Evolutionary conservation across 1,140 invertebrate species (phyloP), one percentile per base, ranked within the genome.

Genomic region (Euwallacea similis): DNA sequence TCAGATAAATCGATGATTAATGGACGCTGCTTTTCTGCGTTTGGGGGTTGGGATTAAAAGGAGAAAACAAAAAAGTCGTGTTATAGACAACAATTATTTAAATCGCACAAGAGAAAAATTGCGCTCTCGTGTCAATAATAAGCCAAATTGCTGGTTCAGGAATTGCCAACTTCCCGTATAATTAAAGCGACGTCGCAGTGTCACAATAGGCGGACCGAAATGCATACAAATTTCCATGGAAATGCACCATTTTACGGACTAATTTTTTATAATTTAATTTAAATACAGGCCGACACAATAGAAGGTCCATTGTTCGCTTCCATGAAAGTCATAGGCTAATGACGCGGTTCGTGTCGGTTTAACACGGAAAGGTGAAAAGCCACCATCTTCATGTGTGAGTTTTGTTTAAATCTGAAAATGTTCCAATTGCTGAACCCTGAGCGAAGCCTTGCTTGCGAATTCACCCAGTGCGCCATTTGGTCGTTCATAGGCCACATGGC

Each of bases 201-300:
- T 68, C 13, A 60, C 56, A 68, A 68, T 60, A 58, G 47, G 10
- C 33, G 50, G 16, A 55, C 15, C n/a, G 47, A 54, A 53, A 43
- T 58, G 46, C 66, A 68, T 60, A 47, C 46, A 54, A 68, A 68
- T 43, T 55, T 60, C 66, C 66, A 60, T 68, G 66, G 66, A 68
- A 68, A 68, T 68, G 66, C 66, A 68, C 55, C 66, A 60, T 60
- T 68, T 68, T 60, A 41, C 33, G 50, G 47, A 13, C 47, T 65
- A 66, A 56, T 66, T 66, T 66, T 66, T 66, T 66, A 13, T 56
- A 66, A 66, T 66, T 66, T 42, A 58, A 66, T 66, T 56, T 66
- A 58, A 66, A 66, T 66, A 44, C 53, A 66, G 16, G 54, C 53
- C 53, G 54, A 41, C 11, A 66, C 64, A 66, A 66, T 66, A 42